Conservation (phyloP, 2,797 vertebrate species). For the Thaleichthys pacificus region DNA sequence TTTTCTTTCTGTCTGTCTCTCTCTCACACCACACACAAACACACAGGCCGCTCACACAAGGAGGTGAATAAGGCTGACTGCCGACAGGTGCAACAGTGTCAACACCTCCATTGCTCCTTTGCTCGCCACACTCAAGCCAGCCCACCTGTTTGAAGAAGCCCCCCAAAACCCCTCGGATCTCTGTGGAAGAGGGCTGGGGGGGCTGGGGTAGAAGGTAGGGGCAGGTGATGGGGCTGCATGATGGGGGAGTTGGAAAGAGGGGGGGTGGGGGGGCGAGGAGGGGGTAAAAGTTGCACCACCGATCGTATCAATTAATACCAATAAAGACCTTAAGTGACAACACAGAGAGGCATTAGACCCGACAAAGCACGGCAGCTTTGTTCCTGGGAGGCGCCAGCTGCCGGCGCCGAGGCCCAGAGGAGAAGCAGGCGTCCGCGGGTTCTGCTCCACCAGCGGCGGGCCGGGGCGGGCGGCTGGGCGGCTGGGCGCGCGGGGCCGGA, state of each 20-base stretch:
- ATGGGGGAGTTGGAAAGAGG: background rate
- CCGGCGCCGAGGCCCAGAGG: conserved; percentile 53
- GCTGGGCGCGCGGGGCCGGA: conserved; percentile 54
- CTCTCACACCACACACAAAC: background rate
- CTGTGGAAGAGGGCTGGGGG: background rate
- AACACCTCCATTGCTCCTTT: background rate
- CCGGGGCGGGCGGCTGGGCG: conserved; percentile 51
- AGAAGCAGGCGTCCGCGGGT: conserved; percentile 51
- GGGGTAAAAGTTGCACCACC: conserved; percentile 35
- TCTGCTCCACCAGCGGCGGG: conserved; percentile 65
- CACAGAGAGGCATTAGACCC: conserved; percentile 66
- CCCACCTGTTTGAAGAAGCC: conserved; percentile 45
- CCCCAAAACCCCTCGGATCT: background rate
- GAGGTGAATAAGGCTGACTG: background rate
- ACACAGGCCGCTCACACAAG: conserved; percentile 21
- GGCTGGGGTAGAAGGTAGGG: background rate
- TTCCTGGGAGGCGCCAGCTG: conserved; percentile 73
- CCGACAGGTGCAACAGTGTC: background rate
- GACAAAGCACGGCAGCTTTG: conserved; percentile 70
- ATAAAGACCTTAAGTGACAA: conserved; percentile 78
- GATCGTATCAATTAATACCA: conserved; percentile 77
- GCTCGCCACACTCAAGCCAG: background rate
- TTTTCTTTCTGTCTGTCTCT: background rate
- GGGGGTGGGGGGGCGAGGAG: background rate
- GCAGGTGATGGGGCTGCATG: background rate